Evolutionary conservation across 2,797 vertebrate species (phyloP), one percentile per base, ranked within the genome.

Genomic region (Melanotaenia trifasciata): DNA sequence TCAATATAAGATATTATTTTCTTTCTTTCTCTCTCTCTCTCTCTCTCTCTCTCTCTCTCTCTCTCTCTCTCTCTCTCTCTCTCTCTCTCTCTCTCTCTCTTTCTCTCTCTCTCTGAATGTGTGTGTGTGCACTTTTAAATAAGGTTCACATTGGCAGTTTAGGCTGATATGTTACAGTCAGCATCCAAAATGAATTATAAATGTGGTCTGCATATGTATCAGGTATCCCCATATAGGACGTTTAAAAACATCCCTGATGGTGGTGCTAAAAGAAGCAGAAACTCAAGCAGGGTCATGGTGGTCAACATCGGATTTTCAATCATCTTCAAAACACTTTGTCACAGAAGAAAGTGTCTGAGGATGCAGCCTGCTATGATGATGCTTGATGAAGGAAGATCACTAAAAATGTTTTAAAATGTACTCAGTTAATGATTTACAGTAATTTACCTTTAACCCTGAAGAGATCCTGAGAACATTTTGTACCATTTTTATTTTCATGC

Each of bases 111-210:
- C 26, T 26, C 26, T 26, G 26, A 26, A 2, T 28, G 0, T 0
- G 30, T 32, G 26, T 64, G 5, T 69, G 36, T 50, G 11, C 12
- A 47, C 3, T 72, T 74, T 35, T 58, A 64, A 75, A 61, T 63
- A 0, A 24, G 32, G 6, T 67, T 67, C 2, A 0, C 43, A 20
- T 24, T 58, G 67, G 67, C 65, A 69, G 5, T 70, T 70, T 72
- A 79, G n/a, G 47, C 67, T 72, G 53, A 67, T 56, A 58, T 54
- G 30, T 72, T 57, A 50, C 38, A 18, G 47, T 20, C 33, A 56
- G 53, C 53, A 56, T 14, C 26, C 14, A 26, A 1, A 50, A 20
- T 20, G 14, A 36, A 11, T 36, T 36, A 36, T 36, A 10, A 36
- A 36, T 36, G 35, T 11, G 12, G 1, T 13, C 36, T 2, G 36